Evolutionary conservation across 2,113 vertebrate species (phyloP).

Genomic region (Panthera uncia): DNA sequence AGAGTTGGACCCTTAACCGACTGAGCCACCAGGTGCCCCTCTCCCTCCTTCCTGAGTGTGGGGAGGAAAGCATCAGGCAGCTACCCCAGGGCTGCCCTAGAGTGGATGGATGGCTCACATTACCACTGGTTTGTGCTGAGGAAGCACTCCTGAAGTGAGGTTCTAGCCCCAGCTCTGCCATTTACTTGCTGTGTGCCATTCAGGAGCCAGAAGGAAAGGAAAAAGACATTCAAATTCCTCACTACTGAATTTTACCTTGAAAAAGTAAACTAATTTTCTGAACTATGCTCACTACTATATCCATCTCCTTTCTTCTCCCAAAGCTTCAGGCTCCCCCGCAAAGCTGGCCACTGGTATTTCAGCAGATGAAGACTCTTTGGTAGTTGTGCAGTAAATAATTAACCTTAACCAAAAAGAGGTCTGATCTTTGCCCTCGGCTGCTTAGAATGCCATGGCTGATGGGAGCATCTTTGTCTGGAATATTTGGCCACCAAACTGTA

Average conservation of each 20-base stretch:
- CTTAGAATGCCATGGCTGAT: background rate
- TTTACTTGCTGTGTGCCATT: background rate
- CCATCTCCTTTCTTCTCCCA: background rate
- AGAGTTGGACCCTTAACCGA: no score
- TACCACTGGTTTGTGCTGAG: background rate
- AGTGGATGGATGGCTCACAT: rapidly evolving
- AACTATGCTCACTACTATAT: background rate
- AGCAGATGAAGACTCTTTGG: background rate
- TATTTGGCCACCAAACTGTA: background rate
- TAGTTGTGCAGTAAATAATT: background rate
- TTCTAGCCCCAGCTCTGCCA: background rate
- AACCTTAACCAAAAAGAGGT: background rate
- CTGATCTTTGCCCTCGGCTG: background rate
- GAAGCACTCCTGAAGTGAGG: background rate
- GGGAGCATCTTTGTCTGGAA: background rate
- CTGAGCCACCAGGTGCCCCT: no score
- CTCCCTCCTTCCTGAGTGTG: background rate
- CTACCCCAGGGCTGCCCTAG: no score
- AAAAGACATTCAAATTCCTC: background rate
- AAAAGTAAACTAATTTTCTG: background rate
- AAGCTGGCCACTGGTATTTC: background rate
- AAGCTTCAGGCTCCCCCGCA: background rate
- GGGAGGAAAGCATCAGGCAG: background rate
- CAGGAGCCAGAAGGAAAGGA: background rate
- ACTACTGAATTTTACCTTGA: background rate